These are phyloP conservation scores for Podargus strigoides DNA, from an alignment of 2,797 vertebrate genomes.

Conservation along the genomic window DNA sequence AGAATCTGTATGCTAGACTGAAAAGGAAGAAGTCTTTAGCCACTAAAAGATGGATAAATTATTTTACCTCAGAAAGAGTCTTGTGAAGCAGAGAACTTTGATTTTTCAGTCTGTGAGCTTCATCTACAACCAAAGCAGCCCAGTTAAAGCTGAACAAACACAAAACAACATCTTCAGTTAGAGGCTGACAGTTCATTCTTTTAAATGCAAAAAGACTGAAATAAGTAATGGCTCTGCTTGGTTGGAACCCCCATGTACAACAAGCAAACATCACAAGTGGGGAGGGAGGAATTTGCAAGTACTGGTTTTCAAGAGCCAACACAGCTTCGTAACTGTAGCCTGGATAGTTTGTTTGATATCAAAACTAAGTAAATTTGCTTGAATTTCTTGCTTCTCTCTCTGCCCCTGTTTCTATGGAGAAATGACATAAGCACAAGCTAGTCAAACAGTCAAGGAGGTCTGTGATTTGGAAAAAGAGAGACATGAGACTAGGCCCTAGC, in stretches of 20 bases:
- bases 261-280: background rate
- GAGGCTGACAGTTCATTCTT: background rate
- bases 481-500: background rate
- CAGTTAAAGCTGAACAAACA: constrained; percentile 68
- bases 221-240: background rate
- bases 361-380: background rate
- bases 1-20: background rate
- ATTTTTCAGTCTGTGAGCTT: constrained; percentile 94
- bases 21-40: background rate
- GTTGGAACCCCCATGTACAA: background rate
- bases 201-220: background rate
- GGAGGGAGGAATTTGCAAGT: background rate
- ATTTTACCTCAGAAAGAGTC: constrained; percentile 83
- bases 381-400: background rate
- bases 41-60: background rate
- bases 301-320: background rate
- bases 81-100: constrained; percentile 83
- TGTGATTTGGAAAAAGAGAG: background rate
- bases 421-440: background rate
- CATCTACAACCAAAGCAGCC: constrained; percentile 86
- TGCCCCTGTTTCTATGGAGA: background rate
- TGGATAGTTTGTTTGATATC: background rate
- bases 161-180: background rate
- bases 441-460: background rate
- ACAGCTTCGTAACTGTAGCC: background rate